A percentile compares a stretch with the other conserved stretches of the same genome.
These are phyloP conservation scores for Smittia sp. DNA, from an alignment of 2,888 invertebrate genomes.

Conservation along the genomic window DNA sequence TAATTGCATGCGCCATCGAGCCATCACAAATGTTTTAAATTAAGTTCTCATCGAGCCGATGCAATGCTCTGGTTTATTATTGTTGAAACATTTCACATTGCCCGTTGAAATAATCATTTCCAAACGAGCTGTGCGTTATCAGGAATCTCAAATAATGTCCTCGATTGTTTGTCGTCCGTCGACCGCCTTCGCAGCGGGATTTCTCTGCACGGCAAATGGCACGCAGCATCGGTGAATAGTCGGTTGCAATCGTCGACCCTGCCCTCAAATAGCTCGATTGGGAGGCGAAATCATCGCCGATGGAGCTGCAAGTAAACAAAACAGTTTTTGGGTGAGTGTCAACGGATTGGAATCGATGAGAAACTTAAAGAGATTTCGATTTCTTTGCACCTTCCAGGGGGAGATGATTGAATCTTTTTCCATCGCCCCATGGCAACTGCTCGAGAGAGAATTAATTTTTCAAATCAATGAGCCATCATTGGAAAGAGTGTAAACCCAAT, in stretches of 20 bases:
- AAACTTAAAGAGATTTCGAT: background rate
- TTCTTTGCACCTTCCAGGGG: no score
- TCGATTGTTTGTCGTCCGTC: background rate
- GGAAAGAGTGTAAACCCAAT: background rate
- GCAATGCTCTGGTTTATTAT: conserved; percentile 8
- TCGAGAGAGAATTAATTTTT: background rate
- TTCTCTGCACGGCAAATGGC: conserved; percentile 67
- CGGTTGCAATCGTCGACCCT: conserved; percentile 57
- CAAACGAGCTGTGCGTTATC: background rate
- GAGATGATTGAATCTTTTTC: background rate
- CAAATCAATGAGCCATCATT: background rate
- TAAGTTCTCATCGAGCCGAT: background rate
- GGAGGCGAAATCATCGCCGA: background rate
- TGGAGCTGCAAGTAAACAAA: conserved; percentile 25
- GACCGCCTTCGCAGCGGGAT: background rate
- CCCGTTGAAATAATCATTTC: conserved; percentile 4
- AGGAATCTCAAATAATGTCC: conserved; percentile 25
- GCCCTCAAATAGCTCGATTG: background rate
- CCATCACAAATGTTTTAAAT: conserved; percentile 23
- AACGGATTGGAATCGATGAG: background rate
- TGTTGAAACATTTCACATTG: conserved; percentile 30
- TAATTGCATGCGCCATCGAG: background rate
- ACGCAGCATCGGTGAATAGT: conserved; percentile 69
- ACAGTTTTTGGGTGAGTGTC: background rate
- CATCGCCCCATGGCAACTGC: no score